Conservation (phyloP, 2,113 vertebrate genomes). For the Tenrec ecaudatus region DNA sequence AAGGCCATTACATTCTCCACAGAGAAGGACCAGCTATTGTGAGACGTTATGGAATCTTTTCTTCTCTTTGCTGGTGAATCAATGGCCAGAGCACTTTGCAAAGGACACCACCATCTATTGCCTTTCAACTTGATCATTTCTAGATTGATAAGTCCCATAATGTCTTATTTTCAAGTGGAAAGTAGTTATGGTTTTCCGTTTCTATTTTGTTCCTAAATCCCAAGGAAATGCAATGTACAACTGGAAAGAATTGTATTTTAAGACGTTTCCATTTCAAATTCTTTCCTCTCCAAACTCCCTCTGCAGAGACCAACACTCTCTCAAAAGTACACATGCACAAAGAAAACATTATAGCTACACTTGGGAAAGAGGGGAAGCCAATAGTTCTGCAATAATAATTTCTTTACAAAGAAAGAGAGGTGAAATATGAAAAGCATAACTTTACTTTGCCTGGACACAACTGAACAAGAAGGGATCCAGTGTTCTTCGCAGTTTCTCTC, state of each 20-base stretch:
- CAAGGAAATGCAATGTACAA: conserved; percentile 56
- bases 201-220: conserved; percentile 56
- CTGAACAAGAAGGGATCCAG: neutral
- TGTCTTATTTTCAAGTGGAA: conserved; percentile 40
- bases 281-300: conserved; percentile 70
- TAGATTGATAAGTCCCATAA: neutral
- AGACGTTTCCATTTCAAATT: conserved; percentile 79
- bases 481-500: conserved; percentile 48
- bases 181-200: conserved; percentile 39
- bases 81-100: conserved; percentile 8
- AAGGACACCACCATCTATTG: neutral
- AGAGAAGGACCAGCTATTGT: conserved; percentile 56
- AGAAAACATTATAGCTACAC: conserved; percentile 56
- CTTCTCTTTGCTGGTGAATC: conserved; percentile 64
- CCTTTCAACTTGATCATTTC: conserved; percentile 3
- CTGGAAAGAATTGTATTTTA: conserved; percentile 69
- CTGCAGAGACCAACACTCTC: conserved; percentile 75
- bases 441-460: neutral
- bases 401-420: conserved; percentile 53
- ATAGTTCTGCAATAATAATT: conserved; percentile 65
- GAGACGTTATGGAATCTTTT: conserved; percentile 52
- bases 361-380: conserved; percentile 70
- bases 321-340: conserved; percentile 62
- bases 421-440: neutral
- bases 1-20: conserved; percentile 64